Evolutionary conservation across 2,797 vertebrate genomes (phyloP).

Genomic region (Allobates femoralis): DNA sequence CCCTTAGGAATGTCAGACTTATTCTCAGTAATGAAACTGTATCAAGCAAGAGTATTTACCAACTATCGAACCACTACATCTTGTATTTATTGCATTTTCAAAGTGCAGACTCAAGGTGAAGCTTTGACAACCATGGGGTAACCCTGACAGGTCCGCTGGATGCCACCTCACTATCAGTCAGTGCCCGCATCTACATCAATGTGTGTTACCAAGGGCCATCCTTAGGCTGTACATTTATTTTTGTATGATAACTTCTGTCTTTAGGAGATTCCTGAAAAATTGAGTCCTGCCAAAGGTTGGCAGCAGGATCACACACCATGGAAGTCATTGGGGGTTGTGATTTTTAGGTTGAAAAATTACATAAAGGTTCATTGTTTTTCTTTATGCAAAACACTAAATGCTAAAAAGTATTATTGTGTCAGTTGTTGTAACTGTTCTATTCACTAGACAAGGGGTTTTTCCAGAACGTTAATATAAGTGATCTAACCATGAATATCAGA

Average conservation of each 20-base stretch:
- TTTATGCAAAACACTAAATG: not conserved
- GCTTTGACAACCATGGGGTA: not conserved
- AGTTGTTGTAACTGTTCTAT: not conserved
- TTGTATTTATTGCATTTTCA: not conserved
- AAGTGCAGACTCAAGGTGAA: not conserved
- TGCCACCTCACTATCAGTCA: not conserved
- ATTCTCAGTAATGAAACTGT: not conserved
- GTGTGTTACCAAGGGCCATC: no score
- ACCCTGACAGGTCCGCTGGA: not conserved
- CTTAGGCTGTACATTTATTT: not conserved
- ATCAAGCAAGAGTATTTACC: not conserved
- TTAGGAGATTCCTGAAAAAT: not conserved
- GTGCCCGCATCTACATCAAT: no score
- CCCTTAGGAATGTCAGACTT: not conserved
- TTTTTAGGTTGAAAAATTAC: not conserved
- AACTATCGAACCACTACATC: not conserved
- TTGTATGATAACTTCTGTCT: not conserved
- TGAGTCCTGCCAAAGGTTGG: not conserved
- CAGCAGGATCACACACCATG: not conserved
- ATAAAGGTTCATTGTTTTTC: not conserved
- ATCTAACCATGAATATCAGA: no score
- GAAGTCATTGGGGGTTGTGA: not conserved
- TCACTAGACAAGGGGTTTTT: not conserved
- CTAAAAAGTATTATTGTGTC: not conserved
- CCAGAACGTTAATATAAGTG: no score